Evolutionary conservation across 2,797 vertebrate species (phyloP).

Genomic region (Tachyglossus aculeatus): DNA sequence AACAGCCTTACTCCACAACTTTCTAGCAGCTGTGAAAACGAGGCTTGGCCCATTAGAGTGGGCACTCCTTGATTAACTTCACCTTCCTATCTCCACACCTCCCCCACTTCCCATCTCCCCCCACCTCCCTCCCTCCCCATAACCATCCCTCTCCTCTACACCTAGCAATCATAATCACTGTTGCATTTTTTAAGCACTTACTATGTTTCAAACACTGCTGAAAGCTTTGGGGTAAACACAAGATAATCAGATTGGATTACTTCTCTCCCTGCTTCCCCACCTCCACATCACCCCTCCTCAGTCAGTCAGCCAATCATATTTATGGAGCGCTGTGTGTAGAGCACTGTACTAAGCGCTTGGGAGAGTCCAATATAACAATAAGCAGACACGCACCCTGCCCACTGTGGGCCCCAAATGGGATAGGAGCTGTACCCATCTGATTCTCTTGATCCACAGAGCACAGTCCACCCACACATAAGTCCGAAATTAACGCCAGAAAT

Average conservation of each 20-base stretch:
- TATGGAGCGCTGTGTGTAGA: background rate
- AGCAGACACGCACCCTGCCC: background rate
- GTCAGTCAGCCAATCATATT: no score
- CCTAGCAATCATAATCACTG: background rate
- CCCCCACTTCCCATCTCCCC: background rate
- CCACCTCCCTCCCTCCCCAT: background rate
- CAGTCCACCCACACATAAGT: background rate
- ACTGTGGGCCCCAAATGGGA: background rate
- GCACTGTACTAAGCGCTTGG: background rate
- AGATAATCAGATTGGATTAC: no score
- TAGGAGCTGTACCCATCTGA: accelerated
- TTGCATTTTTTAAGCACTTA: no score
- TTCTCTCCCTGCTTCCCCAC: background rate
- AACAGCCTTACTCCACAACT: no score
- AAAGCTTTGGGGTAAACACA: background rate
- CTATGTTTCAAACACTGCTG: background rate
- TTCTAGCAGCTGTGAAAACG: no score
- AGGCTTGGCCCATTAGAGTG: no score
- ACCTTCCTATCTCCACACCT: no score
- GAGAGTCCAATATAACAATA: background rate
- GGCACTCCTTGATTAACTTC: no score
- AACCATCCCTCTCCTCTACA: background rate
- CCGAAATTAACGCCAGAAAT: background rate
- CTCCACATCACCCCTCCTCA: no score
- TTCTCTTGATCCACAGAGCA: no score